Conservation (phyloP, 2,888 invertebrate genomes). For the Asteroscopus sphinx region DNA sequence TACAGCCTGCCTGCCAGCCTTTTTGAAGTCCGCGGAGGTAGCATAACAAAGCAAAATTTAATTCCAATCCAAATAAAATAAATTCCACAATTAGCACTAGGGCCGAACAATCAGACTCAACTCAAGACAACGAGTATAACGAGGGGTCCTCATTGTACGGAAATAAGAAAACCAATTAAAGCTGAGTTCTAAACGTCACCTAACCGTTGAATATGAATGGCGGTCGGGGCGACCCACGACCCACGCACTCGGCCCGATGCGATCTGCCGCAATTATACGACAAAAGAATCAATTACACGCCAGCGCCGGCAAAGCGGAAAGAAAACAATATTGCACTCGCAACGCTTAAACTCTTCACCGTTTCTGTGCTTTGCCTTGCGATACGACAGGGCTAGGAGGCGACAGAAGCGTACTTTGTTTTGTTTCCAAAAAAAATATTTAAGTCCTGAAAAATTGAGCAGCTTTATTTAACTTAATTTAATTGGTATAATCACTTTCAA, state of each 20-base stretch:
- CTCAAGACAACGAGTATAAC: slow-evolving; percentile 53
- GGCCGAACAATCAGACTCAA: slow-evolving; percentile 35
- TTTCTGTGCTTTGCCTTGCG: slow-evolving; percentile 74
- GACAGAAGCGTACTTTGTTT: slow-evolving; percentile 55
- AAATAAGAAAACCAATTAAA: slow-evolving; percentile 79
- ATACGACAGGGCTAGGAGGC: slow-evolving; percentile 49
- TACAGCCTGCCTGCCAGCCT: too few species aligned
- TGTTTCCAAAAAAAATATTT: too few species aligned
- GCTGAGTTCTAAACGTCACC: slow-evolving; percentile 71
- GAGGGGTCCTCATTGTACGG: slow-evolving; percentile 61
- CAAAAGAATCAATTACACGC: slow-evolving; percentile 87
- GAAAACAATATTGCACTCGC: slow-evolving; percentile 82
- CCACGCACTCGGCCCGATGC: slow-evolving; percentile 70
- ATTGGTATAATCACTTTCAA: too few species aligned
- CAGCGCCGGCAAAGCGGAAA: slow-evolving; percentile 71
- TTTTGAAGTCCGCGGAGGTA: too few species aligned
- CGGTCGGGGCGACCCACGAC: slow-evolving; percentile 48
- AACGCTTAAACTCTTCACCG: slow-evolving; percentile 79
- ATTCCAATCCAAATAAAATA: slow-evolving; percentile 32
- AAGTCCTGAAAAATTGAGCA: too few species aligned
- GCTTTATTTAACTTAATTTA: too few species aligned
- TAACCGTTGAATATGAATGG: slow-evolving; percentile 77
- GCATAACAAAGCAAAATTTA: slow-evolving; percentile 40
- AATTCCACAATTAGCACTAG: slow-evolving; percentile 49
- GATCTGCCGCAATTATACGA: slow-evolving; percentile 81